These are phyloP conservation scores for Cactoblastis cactorum DNA, from an alignment of 2,888 invertebrate genomes.

Conservation along the genomic window DNA sequence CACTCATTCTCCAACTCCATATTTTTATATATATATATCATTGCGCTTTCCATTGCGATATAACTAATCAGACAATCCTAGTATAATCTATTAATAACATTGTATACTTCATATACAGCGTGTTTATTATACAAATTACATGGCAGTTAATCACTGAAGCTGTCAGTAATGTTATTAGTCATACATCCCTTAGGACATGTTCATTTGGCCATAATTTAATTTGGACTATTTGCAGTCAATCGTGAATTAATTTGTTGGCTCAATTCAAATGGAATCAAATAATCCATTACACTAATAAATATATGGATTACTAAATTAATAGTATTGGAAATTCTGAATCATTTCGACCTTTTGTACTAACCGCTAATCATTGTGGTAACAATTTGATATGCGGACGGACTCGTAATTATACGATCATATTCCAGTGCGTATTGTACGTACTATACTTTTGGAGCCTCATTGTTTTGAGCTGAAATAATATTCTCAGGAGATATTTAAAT, in stretches of 20 bases:
- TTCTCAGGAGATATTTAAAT: too few species aligned
- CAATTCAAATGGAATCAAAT: conserved; percentile 3
- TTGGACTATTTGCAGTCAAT: conserved; percentile 11
- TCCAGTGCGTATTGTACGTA: background rate
- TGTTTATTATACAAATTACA: conserved; percentile 7
- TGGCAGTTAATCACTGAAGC: conserved; percentile 8
- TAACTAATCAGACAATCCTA: background rate
- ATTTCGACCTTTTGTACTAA: background rate
- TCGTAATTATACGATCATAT: background rate
- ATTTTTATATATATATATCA: too few species aligned
- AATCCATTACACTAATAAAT: background rate
- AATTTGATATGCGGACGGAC: background rate
- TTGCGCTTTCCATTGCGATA: too few species aligned
- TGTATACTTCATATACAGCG: background rate
- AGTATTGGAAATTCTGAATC: background rate
- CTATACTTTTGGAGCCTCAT: too few species aligned
- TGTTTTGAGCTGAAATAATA: too few species aligned
- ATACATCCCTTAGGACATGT: conserved; percentile 7
- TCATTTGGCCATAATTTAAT: conserved; percentile 12
- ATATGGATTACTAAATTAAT: background rate
- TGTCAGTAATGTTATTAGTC: conserved; percentile 10
- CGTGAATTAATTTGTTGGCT: conserved; percentile 11
- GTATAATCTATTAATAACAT: background rate
- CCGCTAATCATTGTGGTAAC: background rate
- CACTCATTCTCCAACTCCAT: too few species aligned